These are phyloP conservation scores for Myotis findleyi DNA, from an alignment of 2,797 vertebrate genomes.

Conservation along the genomic window DNA sequence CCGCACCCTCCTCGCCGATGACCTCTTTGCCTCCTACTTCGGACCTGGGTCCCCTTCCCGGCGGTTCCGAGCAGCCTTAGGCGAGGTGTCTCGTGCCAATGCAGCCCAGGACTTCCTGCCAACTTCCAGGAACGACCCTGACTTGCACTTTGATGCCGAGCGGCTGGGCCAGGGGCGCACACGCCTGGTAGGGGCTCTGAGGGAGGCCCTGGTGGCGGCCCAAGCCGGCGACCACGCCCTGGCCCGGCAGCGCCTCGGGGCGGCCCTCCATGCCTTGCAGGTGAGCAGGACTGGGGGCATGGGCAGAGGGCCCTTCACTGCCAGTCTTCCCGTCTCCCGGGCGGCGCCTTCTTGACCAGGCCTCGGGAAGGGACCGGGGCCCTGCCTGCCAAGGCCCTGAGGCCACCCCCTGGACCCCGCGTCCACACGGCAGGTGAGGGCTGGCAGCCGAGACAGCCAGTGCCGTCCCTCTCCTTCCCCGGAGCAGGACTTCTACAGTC, in stretches of 20 bases:
- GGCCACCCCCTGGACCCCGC: background rate
- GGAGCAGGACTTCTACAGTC: constrained; percentile 95
- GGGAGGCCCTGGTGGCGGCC: constrained; percentile 86
- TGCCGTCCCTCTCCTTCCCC: background rate
- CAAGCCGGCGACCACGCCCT: constrained; percentile 88
- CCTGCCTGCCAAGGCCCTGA: background rate
- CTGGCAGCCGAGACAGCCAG: background rate
- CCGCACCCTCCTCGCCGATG: constrained; percentile 78
- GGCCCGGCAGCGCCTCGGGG: constrained; percentile 89
- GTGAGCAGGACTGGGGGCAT: constrained; percentile 75
- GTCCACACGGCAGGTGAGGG: background rate
- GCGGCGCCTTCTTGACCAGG: background rate
- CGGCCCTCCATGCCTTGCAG: constrained; percentile 92
- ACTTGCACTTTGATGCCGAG: constrained; percentile 94
- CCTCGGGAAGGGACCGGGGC: background rate
- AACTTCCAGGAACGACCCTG: constrained; percentile 88
- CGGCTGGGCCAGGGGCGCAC: constrained; percentile 83
- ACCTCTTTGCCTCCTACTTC: constrained; percentile 82
- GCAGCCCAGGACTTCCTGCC: constrained; percentile 91
- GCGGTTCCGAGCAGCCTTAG: constrained; percentile 90
- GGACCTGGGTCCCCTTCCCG: constrained; percentile 82
- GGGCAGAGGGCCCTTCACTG: background rate
- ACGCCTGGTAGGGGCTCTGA: constrained; percentile 86
- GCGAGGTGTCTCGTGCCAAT: constrained; percentile 91
- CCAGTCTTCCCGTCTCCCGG: background rate